Base-by-base conservation (phyloP, 2,888 invertebrate genomes). In the Tinea semifulvella region DNA sequence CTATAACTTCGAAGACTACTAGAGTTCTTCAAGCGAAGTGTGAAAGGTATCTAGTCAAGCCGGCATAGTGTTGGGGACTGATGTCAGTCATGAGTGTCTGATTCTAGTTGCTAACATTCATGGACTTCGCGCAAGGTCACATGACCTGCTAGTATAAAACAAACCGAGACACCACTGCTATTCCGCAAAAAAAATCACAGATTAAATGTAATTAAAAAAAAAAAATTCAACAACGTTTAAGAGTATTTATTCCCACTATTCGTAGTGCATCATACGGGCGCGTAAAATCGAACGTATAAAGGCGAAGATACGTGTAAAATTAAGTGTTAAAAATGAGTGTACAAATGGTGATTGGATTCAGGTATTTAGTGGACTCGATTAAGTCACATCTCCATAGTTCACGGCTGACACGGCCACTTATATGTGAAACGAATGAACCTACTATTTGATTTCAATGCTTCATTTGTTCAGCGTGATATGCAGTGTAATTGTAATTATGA, bases 291-390 rank as follows among this genome's bases (percentile, higher is more conserved):
- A 63, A 66, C 62, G 57, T 65, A 65, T 65, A 68, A 43, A 76
- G 68, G 69, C 60, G 62, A 68, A 76, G 77, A 79, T 79, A 77
- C 68, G 79, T 77, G 73, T 75, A 72, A 77, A 80, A 80, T 77
- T 69, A 74, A 75, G 72, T 80, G 79, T 80, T 79, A 73, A 77
- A 77, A 80, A 79, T 79, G 60, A 74, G 79, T 80, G 77, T 80
- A 77, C 69, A 67, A 79, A 80, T 79, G 76, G 61, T 80, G 79
- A 80, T 80, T 80, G 74, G 80, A 66, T 69, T 52, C 79, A 80
- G 80, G 79, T 79, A 75, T 79, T 77, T 79, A 77, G 73, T 61
- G 57, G 57, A 53, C 8, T 40, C 63, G 22, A 69, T 74, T 65
- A 70, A 75, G 73, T 74, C 73, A 74, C 73, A 74, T 72, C 71